phyloP scores from a whole-genome alignment of 1,140 invertebrate genomes.

The Caenorhabditis latens region DNA sequence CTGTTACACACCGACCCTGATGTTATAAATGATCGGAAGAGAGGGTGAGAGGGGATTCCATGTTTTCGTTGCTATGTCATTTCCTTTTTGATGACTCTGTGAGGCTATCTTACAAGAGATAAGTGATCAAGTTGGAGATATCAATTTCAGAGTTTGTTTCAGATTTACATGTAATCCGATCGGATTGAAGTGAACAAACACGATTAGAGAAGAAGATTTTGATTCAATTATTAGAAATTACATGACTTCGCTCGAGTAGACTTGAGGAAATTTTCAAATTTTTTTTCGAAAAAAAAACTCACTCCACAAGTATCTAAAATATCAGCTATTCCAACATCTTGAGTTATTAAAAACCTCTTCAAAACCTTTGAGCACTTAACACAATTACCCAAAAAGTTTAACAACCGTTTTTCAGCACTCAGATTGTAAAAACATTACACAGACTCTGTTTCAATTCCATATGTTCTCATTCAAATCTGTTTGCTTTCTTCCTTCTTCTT shows the following conservation, averaged over 20 bases:
- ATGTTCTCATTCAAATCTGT: conserved; percentile 23
- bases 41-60: background rate
- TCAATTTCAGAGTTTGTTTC: background rate
- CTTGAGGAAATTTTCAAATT: no score
- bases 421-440: conserved; percentile 13
- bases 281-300: no score
- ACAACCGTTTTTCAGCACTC: background rate
- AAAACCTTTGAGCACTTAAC: no score
- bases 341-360: no score
- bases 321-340: no score
- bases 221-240: no score
- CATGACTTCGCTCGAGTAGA: no score
- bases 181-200: no score
- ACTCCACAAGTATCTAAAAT: no score
- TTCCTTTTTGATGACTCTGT: background rate
- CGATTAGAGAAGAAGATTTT: no score
- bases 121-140: background rate
- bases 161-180: background rate
- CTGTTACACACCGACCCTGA: no score
- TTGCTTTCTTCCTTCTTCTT: background rate
- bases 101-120: background rate
- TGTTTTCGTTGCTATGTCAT: background rate
- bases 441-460: background rate
- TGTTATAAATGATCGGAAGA: no score
- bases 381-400: background rate